phyloP scores from a whole-genome alignment of 2,113 vertebrate species.

The Crocuta crocuta region DNA sequence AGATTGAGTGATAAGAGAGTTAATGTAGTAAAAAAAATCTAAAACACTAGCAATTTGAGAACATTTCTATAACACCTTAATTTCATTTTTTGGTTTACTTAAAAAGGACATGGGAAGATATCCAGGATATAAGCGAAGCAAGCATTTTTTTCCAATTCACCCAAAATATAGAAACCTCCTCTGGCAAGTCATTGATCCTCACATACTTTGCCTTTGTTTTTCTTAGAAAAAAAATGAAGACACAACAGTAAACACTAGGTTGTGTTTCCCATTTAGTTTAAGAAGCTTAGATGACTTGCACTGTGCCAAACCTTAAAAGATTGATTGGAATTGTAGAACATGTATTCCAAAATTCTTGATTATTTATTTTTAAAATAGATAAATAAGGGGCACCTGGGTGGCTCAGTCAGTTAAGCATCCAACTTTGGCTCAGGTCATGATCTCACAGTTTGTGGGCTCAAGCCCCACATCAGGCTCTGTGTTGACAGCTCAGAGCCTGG shows the following conservation, averaged over 20 bases:
- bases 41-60: background rate
- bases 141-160: background rate
- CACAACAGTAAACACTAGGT: background rate
- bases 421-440: too few species aligned
- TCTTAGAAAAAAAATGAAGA: background rate
- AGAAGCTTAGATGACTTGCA: background rate
- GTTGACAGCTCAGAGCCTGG: too few species aligned
- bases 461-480: too few species aligned
- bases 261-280: conserved; percentile 27
- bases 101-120: background rate
- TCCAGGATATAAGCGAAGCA: background rate
- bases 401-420: too few species aligned
- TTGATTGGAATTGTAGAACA: background rate
- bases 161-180: background rate
- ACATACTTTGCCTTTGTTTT: background rate
- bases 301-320: background rate
- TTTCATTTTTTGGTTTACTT: conserved; percentile 15
- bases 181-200: background rate
- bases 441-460: too few species aligned
- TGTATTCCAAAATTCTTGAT: background rate
- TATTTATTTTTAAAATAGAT: conserved; percentile 36
- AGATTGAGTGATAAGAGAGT: background rate
- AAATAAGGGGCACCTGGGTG: too few species aligned
- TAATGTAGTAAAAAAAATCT: background rate
- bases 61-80: background rate